These are phyloP conservation scores for Horisme vitalbata DNA, from an alignment of 2,888 invertebrate genomes.

Conservation along the genomic window DNA sequence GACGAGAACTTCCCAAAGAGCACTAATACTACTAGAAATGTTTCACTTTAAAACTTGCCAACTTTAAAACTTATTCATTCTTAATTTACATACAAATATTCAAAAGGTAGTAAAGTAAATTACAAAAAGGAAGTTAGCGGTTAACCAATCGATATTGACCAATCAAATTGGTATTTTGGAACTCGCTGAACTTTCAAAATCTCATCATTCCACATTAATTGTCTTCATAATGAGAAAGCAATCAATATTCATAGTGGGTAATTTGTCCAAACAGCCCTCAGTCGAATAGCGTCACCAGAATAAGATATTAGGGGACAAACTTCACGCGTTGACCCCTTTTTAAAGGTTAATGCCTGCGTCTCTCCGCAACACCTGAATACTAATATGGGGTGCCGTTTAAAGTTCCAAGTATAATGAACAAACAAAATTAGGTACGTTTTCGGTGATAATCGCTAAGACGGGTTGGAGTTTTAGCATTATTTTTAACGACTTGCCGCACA, in stretches of 20 bases:
- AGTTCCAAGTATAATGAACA: conserved; percentile 38
- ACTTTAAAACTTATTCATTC: no score
- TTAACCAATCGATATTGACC: neutral
- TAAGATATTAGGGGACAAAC: conserved; percentile 77
- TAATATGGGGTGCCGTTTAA: conserved; percentile 51
- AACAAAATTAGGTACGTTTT: conserved; percentile 30
- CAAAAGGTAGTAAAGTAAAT: no score
- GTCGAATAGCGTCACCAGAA: conserved; percentile 66
- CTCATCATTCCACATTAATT: conserved; percentile 53
- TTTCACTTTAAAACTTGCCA: no score
- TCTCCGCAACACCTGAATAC: conserved; percentile 69
- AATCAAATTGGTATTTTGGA: conserved; percentile 13
- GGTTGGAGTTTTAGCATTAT: conserved; percentile 9
- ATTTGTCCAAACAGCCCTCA: conserved; percentile 63
- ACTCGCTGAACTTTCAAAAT: conserved; percentile 35
- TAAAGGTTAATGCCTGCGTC: conserved; percentile 75
- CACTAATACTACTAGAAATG: no score
- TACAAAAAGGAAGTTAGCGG: no score
- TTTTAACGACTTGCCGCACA: conserved; percentile 11
- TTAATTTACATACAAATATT: no score
- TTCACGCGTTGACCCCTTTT: conserved; percentile 81
- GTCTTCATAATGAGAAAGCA: conserved; percentile 55
- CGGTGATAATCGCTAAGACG: conserved; percentile 15
- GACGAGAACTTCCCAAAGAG: no score
- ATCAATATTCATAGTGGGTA: conserved; percentile 74